A percentile compares a stretch with the other conserved stretches of the same genome.
phyloP scores from a whole-genome alignment of 2,888 invertebrate species.

The Orchesellides sinensis region DNA sequence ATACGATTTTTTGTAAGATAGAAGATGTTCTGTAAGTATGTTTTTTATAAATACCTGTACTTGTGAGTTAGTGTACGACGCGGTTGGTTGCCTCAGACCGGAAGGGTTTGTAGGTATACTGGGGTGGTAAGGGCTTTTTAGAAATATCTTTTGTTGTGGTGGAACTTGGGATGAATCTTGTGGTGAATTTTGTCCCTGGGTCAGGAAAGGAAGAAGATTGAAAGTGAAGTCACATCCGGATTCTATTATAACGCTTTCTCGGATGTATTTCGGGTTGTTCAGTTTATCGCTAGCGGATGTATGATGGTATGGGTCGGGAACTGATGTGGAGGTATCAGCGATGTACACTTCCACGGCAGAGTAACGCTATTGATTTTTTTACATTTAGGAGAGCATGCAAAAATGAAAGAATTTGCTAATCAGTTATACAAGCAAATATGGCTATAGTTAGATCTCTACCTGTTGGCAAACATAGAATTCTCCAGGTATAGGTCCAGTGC shows the following conservation, averaged over 20 bases:
- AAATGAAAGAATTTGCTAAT: too few species aligned
- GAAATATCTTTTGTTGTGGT: constrained; percentile 7
- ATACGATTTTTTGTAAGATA: too few species aligned
- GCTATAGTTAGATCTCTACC: constrained; percentile 26
- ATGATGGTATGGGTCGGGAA: not conserved
- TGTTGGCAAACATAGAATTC: constrained; percentile 54
- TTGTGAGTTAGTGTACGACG: not conserved
- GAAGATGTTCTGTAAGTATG: too few species aligned
- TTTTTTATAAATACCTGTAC: too few species aligned
- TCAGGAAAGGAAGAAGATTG: constrained; percentile 55
- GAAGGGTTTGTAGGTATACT: not conserved
- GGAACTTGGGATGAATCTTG: not conserved
- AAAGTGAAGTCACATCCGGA: constrained; percentile 63
- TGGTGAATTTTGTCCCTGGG: not conserved
- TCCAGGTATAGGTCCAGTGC: constrained; percentile 22
- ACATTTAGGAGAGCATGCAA: not conserved
- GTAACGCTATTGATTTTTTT: constrained; percentile 35
- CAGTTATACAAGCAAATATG: not conserved
- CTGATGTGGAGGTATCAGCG: not conserved
- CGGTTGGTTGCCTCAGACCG: not conserved
- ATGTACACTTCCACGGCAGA: constrained; percentile 62
- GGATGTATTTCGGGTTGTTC: constrained; percentile 8
- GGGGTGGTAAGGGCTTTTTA: constrained; percentile 38
- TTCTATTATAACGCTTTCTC: constrained; percentile 60
- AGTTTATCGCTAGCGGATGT: not conserved